These are phyloP conservation scores for Cephus rjabovi DNA, from an alignment of 2,888 invertebrate species.

Conservation along the genomic window DNA sequence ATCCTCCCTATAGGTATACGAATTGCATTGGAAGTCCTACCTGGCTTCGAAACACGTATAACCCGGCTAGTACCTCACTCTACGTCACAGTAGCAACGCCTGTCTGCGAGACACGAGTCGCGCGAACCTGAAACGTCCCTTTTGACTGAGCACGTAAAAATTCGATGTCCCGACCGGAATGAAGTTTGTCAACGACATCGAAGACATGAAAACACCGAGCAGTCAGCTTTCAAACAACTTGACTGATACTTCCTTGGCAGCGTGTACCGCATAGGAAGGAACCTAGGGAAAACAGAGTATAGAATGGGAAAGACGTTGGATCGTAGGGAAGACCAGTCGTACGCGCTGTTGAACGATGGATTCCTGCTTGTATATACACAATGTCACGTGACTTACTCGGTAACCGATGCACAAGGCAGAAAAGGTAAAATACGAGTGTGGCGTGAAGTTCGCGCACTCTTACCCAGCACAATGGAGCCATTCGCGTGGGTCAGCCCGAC, in stretches of 20 bases:
- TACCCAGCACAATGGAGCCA: conserved; percentile 34
- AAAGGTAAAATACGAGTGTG: conserved; percentile 6
- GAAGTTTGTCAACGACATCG: background rate
- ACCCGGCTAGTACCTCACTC: background rate
- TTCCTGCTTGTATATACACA: background rate
- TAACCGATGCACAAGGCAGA: background rate
- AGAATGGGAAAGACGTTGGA: background rate
- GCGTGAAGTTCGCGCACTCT: conserved; percentile 1
- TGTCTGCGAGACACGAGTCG: background rate
- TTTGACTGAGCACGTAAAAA: background rate
- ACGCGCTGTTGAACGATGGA: background rate
- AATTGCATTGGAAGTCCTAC: background rate
- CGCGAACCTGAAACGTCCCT: background rate
- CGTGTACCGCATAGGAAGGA: background rate
- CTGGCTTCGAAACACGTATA: background rate
- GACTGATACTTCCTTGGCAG: conserved; percentile 1
- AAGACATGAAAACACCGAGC: conserved; percentile 14
- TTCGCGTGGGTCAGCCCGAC: conserved; percentile 29
- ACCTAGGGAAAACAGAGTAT: background rate
- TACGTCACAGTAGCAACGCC: background rate
- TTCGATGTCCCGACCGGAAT: background rate
- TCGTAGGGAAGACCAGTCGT: background rate
- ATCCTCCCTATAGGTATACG: background rate
- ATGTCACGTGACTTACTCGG: background rate
- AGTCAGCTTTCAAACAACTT: conserved; percentile 18